phyloP scores from a whole-genome alignment of 2,888 invertebrate genomes.

The Orthosia gothica region DNA sequence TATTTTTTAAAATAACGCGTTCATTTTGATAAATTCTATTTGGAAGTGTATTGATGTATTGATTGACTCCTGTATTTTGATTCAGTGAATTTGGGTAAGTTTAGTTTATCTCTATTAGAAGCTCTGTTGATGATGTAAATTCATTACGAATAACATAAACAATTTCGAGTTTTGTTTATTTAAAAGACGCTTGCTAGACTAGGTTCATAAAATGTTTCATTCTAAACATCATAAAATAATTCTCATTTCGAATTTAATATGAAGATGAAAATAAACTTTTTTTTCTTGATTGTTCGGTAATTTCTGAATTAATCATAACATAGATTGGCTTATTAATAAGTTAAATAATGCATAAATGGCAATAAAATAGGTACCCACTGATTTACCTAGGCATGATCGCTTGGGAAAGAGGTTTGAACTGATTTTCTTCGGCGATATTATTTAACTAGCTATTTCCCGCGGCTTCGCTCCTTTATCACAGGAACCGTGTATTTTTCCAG shows the following conservation, averaged over 20 bases:
- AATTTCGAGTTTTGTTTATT: constrained; percentile 27
- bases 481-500: no score
- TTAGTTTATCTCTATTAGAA: constrained; percentile 26
- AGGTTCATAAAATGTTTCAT: neutral
- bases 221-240: neutral
- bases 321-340: no score
- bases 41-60: constrained; percentile 39
- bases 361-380: no score
- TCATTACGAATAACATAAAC: constrained; percentile 40
- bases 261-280: neutral
- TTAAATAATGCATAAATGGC: no score
- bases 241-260: neutral
- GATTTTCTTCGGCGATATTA: no score
- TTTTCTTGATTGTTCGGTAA: neutral
- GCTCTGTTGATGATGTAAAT: constrained; percentile 8
- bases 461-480: no score
- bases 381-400: no score
- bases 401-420: no score
- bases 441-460: no score
- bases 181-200: neutral
- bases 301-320: no score
- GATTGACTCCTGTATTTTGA: constrained; percentile 50
- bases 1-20: constrained; percentile 26
- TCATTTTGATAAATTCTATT: constrained; percentile 28
- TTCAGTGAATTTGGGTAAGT: constrained; percentile 47